Evolutionary conservation across 53 echinoderm and acorn worm genomes (phyloP), one percentile per base, ranked within the genome.

Genomic region (Temnopleurus reevesii): DNA sequence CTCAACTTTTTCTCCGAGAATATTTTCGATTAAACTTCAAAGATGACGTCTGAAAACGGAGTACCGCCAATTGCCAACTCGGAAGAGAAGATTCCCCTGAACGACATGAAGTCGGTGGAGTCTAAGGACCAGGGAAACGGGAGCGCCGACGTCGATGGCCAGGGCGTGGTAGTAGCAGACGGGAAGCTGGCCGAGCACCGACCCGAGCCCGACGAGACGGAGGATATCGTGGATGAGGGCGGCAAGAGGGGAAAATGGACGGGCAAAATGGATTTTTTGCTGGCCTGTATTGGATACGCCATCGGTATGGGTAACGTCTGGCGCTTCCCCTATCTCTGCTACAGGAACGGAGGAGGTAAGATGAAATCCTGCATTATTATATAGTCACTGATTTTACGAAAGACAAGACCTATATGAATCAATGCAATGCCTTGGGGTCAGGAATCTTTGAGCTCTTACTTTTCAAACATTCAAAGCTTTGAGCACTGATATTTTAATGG

Each of bases 311-410:
- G 88, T 1, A 87, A 87, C 51, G 88, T 87, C 21, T 87, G 88
- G 88, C 65, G 88, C 5, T 87, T 87, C 23, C 88, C 88, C 25
- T 87, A 87, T 55, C 71, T 87, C 30, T 87, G 88, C 36, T 87
- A 87, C 88, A 87, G 88, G 35, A 87, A 87, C 18, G 88, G 88
- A 47, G 88, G 88, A 66, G 88, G 88, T 87, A 71, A 71, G 88
- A 5, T 33, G 15, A n/a, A n/a, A n/a, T n/a, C n/a, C n/a, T n/a
- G n/a, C n/a, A n/a, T n/a, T n/a, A n/a, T n/a, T n/a, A n/a, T n/a
- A n/a, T n/a, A n/a, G n/a, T n/a, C n/a, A n/a, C n/a, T n/a, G n/a
- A n/a, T n/a, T n/a, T n/a, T n/a, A n/a, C n/a, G n/a, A n/a, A n/a
- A n/a, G n/a, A n/a, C n/a, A n/a, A n/a, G n/a, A n/a, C n/a, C n/a